Evolutionary conservation across 2,888 invertebrate genomes (phyloP), one percentile per base, ranked within the genome.

Genomic region (Drosophila monieri): DNA sequence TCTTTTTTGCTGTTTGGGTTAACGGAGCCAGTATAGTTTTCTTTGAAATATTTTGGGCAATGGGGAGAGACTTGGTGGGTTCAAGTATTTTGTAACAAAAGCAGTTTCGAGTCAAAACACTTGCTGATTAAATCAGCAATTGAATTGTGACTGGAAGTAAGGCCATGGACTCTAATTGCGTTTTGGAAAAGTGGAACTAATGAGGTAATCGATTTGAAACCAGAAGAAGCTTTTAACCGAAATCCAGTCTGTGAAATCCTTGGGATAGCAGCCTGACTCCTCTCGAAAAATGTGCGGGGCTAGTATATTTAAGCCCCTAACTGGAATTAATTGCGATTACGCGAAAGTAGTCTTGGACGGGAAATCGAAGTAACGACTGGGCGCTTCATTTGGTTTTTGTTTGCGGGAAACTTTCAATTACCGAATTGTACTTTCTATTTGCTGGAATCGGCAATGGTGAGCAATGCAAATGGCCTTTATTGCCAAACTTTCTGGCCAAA

Each of bases 401-500:
- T 44, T 68, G 14, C 27, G 49, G 57, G 23, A 48, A 61, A 69
- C 69, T 69, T 69, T 69, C 69, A 69, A 69, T 69, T 69, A 69
- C 69, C 61, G 61, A 69, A 69, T 69, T 69, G 69, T 69, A 69
- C 69, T 69, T 69, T 69, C 69, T 69, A 69, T 69, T 64, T 62
- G 66, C 14, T 66, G 66, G 35, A 41, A 53, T 62, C 66, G 43
- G 21, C 21, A 21, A 18, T 41, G 54, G 55, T 61, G 52, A 60
- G 54, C 70, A 81, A 81, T 81, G 81, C 81, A 81, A 81, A 81
- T 81, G 80, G 78, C 78, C 76, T 85, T 79, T 85, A 81, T 85
- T 85, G 81, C 85, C 75, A 71, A 83, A 83, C 73, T 78, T 74
- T 76, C 59, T 61, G 75, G 46, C 54, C 62, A 69, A 76, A 56